Evolutionary conservation across 1,140 invertebrate species (phyloP).

Genomic region (Hormaphis cornu): DNA sequence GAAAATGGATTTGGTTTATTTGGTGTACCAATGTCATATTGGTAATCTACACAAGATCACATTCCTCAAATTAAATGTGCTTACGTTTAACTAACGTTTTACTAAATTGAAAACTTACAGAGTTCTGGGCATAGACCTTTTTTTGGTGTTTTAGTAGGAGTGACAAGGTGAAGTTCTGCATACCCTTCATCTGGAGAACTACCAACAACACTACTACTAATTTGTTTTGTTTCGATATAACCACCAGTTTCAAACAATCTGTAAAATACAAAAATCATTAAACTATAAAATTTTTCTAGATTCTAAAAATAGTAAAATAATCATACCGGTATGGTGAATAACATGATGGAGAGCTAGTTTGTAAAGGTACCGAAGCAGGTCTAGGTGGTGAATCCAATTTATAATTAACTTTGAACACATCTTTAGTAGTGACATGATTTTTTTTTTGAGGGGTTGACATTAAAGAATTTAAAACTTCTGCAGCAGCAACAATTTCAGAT

Average conservation of each 20-base stretch:
- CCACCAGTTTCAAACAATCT: conserved; percentile 22
- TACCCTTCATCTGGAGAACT: conserved; percentile 28
- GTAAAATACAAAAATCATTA: background rate
- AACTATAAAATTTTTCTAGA: background rate
- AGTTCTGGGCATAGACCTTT: background rate
- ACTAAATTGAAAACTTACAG: background rate
- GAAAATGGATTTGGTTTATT: conserved; percentile 19
- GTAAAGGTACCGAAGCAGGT: conserved; percentile 36
- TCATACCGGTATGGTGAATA: conserved; percentile 23
- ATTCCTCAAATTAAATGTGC: background rate
- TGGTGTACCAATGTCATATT: background rate
- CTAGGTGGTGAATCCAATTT: conserved; percentile 37
- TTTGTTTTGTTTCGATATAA: conserved; percentile 21
- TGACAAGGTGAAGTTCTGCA: conserved; percentile 8
- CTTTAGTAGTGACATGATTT: background rate
- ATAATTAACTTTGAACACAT: conserved; percentile 24
- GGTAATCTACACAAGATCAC: background rate
- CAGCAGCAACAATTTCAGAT: conserved; percentile 23
- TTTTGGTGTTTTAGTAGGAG: conserved; percentile 9
- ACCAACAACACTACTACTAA: conserved; percentile 5
- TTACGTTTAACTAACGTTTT: background rate
- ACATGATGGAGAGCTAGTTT: conserved; percentile 22
- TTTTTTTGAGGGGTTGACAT: conserved; percentile 27
- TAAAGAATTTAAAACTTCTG: conserved; percentile 29
- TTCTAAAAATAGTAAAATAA: too few relatives aligned